phyloP scores from a whole-genome alignment of 2,113 vertebrate species.

The Myodes glareolus region DNA sequence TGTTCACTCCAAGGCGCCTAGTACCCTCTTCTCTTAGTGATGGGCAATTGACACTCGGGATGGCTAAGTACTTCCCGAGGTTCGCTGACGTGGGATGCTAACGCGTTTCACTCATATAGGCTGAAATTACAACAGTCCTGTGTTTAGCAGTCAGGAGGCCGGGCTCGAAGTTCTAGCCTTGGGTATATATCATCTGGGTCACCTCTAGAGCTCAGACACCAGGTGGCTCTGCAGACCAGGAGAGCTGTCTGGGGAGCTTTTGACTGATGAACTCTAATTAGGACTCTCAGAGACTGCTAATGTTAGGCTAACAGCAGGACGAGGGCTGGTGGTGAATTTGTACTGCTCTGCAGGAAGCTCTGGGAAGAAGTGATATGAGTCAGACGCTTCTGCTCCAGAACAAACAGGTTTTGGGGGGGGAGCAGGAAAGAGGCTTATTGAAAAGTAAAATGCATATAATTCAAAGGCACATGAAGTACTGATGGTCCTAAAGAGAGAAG shows the following conservation, averaged over 20 bases:
- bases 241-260: not conserved
- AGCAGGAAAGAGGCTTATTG: not conserved
- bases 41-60: not conserved
- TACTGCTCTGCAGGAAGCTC: not conserved
- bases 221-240: not conserved
- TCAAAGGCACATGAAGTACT: not conserved
- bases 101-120: not conserved
- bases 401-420: not conserved
- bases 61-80: not conserved
- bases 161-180: not conserved
- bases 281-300: not conserved
- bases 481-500: not conserved
- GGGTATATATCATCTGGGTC: not conserved
- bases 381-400: not conserved
- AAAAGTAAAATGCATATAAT: not conserved
- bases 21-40: not conserved
- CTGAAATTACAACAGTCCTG: not conserved
- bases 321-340: not conserved
- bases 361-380: not conserved
- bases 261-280: not conserved
- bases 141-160: not conserved
- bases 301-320: not conserved
- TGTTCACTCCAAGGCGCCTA: not conserved
- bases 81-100: not conserved
- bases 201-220: not conserved